These are phyloP conservation scores for Eutolmus rufibarbis DNA, from an alignment of 2,888 invertebrate species.

Conservation along the genomic window DNA sequence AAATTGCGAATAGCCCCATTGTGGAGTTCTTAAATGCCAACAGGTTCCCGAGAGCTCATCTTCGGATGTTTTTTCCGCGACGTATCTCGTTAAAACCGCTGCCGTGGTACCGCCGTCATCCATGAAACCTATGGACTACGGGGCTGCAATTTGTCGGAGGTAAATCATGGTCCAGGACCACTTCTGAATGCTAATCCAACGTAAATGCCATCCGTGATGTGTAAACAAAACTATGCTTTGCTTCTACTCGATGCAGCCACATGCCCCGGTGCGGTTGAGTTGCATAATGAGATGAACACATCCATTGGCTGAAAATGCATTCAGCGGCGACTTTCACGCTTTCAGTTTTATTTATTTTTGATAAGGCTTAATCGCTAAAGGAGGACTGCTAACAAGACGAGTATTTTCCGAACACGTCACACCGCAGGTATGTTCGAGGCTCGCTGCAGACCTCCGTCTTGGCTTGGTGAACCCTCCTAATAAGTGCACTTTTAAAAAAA, in stretches of 20 bases:
- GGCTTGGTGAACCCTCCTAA: neutral
- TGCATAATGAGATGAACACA: neutral
- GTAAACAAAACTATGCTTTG: neutral
- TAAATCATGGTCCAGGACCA: neutral
- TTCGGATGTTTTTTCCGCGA: neutral
- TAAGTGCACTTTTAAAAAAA: neutral
- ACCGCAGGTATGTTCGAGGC: neutral
- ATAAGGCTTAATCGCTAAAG: neutral
- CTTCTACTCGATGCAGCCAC: neutral
- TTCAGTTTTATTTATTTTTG: neutral
- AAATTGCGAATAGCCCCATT: neutral
- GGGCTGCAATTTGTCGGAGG: neutral
- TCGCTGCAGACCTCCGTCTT: neutral
- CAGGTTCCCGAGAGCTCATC: neutral
- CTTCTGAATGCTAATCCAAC: neutral
- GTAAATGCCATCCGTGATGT: neutral
- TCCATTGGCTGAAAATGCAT: neutral
- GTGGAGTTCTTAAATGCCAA: conserved; percentile 18
- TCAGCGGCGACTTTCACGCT: neutral
- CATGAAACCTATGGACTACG: neutral
- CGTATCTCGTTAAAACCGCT: neutral
- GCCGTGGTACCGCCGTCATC: neutral
- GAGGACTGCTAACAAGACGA: neutral
- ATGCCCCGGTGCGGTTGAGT: neutral
- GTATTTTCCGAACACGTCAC: neutral